Conservation (phyloP, 2,113 vertebrate genomes). For the Ramphastos sulfuratus region DNA sequence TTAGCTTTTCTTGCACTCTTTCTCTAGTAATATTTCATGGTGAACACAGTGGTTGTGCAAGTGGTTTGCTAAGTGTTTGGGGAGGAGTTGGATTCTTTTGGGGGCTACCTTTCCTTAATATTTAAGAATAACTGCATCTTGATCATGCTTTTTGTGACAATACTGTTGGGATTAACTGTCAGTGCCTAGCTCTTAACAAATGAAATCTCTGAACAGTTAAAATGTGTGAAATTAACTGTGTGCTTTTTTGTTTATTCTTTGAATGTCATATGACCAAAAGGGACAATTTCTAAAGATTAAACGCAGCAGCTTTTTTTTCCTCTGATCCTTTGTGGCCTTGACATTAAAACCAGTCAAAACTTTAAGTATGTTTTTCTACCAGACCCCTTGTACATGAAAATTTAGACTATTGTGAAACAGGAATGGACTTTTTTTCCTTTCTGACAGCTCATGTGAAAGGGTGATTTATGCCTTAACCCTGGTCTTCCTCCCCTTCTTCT, state of each 20-base stretch:
- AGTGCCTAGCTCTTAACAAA: neutral
- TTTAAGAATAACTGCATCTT: neutral
- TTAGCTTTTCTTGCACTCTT: neutral
- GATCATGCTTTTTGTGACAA: neutral
- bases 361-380: neutral
- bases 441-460: neutral
- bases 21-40: neutral
- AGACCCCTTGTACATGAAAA: neutral
- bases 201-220: neutral
- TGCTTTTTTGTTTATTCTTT: constrained; percentile 10
- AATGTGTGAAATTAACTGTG: constrained; percentile 19
- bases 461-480: neutral
- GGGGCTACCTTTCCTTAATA: neutral
- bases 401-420: neutral
- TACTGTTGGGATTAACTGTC: neutral
- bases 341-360: constrained; percentile 16
- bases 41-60: neutral
- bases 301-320: neutral
- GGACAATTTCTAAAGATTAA: neutral
- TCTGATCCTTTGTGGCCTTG: neutral
- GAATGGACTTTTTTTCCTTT: neutral
- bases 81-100: neutral
- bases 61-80: neutral
- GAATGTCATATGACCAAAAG: neutral
- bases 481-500: neutral